phyloP scores from a whole-genome alignment of 2,797 vertebrate species.

The Mormyrops boulengeri region DNA sequence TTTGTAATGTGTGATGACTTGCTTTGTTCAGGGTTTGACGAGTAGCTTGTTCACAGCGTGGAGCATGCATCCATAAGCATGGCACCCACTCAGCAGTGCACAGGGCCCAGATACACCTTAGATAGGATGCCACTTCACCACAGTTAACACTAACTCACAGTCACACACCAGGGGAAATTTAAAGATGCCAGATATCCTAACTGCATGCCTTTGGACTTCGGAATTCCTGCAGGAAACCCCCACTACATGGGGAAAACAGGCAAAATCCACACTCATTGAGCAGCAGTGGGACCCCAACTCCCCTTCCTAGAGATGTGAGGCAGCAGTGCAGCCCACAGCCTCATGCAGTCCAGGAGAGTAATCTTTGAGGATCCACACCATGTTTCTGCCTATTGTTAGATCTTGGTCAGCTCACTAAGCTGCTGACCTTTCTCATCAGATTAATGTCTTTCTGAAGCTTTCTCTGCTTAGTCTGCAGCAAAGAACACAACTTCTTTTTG shows the following conservation, averaged over 20 bases:
- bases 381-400: background rate
- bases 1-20: background rate
- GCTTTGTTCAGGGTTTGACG: background rate
- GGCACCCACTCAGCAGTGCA: conserved; percentile 31
- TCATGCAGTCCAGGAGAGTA: background rate
- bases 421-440: background rate
- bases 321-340: background rate
- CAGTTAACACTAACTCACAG: background rate
- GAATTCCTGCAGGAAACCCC: background rate
- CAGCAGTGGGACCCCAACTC: background rate
- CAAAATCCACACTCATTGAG: background rate
- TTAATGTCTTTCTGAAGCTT: background rate
- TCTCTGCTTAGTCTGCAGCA: background rate
- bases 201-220: background rate
- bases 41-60: background rate
- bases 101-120: background rate
- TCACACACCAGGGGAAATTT: background rate
- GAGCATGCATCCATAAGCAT: conserved; percentile 42
- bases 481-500: conserved; percentile 39
- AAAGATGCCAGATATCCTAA: background rate
- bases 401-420: background rate
- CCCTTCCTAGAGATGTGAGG: background rate
- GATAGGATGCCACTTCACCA: background rate
- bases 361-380: background rate
- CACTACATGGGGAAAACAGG: no score